Base-by-base conservation (phyloP, 2,888 invertebrate species). In the Pocota personata region DNA sequence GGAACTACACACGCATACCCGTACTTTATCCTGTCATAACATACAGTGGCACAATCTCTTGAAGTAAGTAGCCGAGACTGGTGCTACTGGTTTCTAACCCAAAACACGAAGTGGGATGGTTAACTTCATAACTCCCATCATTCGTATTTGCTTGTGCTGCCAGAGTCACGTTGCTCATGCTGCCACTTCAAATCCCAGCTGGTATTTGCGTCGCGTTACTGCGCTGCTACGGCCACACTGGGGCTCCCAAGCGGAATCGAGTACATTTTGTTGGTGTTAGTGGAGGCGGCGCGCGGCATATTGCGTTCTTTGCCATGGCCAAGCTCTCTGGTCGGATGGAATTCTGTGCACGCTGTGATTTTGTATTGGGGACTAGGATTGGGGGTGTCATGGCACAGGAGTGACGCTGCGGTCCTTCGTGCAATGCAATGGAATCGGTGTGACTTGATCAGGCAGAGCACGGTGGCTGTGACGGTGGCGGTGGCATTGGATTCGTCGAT, bases 361-460 rank as follows among this genome's bases (percentile, higher is more conserved):
- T 66, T 43, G 32, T 50, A 24, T 46, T 12, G 37, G 2, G n/a
- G 27, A 24, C 37, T 55, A 21, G 52, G 64, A 55, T 43, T 35
- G 71, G 58, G 32, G 43, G 52, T 55, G 79, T 43, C 32, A 52
- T 21, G 52, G 27, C 43, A 72, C 50, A 72, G 64, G 19, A 35
- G 43, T 52, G 24, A 40, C 55, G 50, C 30, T 79, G 66, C 52
- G 58, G 75, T 69, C 69, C 84, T 79, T 43, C n/a, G 55, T 79
- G 75, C 52, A 69, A 84, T 69, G 75, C 84, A 84, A 75, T 84
- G 71, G 64, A 84, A 84, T 75, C 76, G 84, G 84, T 84, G 84
- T 80, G 84, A 80, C 84, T 84, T 76, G 79, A 79, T 84, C 79
- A 66, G 79, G 50, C 57, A 57, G n/a, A n/a, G 37, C 35, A 46